Evolutionary conservation across 1,140 invertebrate species (phyloP).

Genomic region (Bombus pascuorum): DNA sequence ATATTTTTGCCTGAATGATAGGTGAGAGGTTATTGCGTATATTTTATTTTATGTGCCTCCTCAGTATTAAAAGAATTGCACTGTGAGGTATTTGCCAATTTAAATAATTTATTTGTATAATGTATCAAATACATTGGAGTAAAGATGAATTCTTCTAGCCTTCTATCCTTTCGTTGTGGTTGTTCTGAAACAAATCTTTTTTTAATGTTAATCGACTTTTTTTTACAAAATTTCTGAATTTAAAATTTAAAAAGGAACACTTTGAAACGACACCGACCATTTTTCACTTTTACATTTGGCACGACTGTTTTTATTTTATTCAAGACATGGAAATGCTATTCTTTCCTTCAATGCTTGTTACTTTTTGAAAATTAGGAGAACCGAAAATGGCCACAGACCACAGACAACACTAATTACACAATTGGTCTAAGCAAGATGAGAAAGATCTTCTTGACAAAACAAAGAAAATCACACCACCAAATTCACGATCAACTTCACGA

Average conservation of each 20-base stretch:
- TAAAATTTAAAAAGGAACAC: slow-evolving; percentile 22
- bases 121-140: slow-evolving; percentile 32
- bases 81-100: slow-evolving; percentile 21
- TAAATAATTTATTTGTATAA: slow-evolving; percentile 31
- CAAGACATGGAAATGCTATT: slow-evolving; percentile 15
- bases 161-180: slow-evolving; percentile 31
- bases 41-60: background rate
- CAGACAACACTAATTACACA: slow-evolving; percentile 60
- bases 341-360: slow-evolving; percentile 20
- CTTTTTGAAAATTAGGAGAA: slow-evolving; percentile 17
- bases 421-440: slow-evolving; percentile 33
- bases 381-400: slow-evolving; percentile 55
- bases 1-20: background rate
- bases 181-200: slow-evolving; percentile 45
- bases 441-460: slow-evolving; percentile 41
- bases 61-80: slow-evolving; percentile 30
- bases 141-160: slow-evolving; percentile 27
- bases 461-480: slow-evolving; percentile 60
- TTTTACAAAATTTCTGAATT: slow-evolving; percentile 4
- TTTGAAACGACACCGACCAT: slow-evolving; percentile 26
- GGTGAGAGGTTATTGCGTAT: background rate
- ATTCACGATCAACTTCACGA: slow-evolving; percentile 65
- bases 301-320: slow-evolving; percentile 34
- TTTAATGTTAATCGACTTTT: slow-evolving; percentile 25
- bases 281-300: slow-evolving; percentile 42